Evolutionary conservation across 2,797 vertebrate genomes (phyloP).

Genomic region (Acrocephalus scirpaceus): DNA sequence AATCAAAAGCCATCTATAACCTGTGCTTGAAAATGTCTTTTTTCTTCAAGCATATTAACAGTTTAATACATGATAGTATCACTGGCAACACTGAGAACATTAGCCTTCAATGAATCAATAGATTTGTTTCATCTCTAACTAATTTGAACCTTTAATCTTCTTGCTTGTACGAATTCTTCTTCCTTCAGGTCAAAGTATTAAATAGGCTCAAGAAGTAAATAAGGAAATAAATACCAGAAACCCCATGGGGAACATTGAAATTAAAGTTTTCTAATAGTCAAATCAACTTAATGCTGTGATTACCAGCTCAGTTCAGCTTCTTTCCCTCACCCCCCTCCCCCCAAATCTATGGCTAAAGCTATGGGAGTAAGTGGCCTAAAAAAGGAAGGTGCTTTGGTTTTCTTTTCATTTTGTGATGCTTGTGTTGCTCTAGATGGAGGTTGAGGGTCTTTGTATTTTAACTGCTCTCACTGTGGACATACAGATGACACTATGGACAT

Average conservation of each 20-base stretch:
- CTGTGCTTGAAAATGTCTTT: background rate
- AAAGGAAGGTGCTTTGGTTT: background rate
- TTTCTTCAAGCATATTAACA: background rate
- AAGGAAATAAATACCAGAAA: conserved; percentile 47
- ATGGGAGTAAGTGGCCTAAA: background rate
- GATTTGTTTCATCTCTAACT: conserved; percentile 37
- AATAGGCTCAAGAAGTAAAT: conserved; percentile 49
- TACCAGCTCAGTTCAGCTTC: background rate
- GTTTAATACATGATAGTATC: background rate
- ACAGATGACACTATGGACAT: background rate
- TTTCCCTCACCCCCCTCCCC: background rate
- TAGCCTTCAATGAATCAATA: background rate
- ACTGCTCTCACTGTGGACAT: background rate
- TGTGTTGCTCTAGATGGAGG: background rate
- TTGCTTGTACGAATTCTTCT: conserved; percentile 16
- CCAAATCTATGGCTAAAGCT: background rate
- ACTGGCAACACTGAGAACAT: background rate
- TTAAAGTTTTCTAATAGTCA: conserved; percentile 51
- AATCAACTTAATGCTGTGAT: conserved; percentile 27
- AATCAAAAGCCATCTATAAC: background rate
- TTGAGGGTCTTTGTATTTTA: background rate
- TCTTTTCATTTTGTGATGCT: background rate
- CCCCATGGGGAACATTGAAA: conserved; percentile 4
- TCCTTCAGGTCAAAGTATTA: conserved; percentile 56
- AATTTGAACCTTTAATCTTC: conserved; percentile 39